Evolutionary conservation across 2,113 vertebrate species (phyloP), one percentile per base, ranked within the genome.

Genomic region (Hyperoodon ampullatus): DNA sequence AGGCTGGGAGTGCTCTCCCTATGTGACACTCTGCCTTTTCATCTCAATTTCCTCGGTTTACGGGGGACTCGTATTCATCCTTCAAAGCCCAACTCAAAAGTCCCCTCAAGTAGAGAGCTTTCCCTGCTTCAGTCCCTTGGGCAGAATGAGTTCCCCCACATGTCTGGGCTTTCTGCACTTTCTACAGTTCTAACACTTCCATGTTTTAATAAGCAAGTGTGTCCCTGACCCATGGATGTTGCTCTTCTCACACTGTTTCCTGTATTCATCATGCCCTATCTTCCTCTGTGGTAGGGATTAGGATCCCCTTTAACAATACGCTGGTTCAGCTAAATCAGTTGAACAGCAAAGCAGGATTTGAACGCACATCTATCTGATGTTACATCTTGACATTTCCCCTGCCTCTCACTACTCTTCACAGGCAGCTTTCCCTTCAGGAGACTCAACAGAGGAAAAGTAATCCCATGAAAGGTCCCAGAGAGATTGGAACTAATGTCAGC

Each of bases 41-140:
- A 5, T 65, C 84, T 96, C 33, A 12, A 6, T 86, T 84, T 88
- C 50, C 33, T 93, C 61, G 42, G 23, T 89, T 94, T 81, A 58
- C n/a, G n/a, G 47, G 30, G 42, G 88, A 78, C 90, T 95, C 92
- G 26, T 96, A 26, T 55, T 86, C 93, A 89, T 70, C 24, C 82
- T 82, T 89, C 66, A 92, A 93, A 97, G 44, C 68, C 82, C 39
- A 47, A 65, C 13, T 83, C 65, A 26, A 55, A 86, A 93, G n/a
- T 74, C 24, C 88, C 78, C 24, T 47, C 77, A 35, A 30, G n/a
- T 78, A 35, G 44, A 78, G 44, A 60, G 42, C 33, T 86, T 87
- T 75, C 81, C 39, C 26, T 60, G 19, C 8, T 33, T 94, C 33
- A 68, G 9, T 86, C 26, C n/a, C 26, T 35, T 53, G 15, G 68